Percentiles rank a stretch among this genome's conserved stretches.
Conservation (phyloP, 37 sponge, comb jelly and placozoan species). For the Amphimedon queenslandica region DNA sequence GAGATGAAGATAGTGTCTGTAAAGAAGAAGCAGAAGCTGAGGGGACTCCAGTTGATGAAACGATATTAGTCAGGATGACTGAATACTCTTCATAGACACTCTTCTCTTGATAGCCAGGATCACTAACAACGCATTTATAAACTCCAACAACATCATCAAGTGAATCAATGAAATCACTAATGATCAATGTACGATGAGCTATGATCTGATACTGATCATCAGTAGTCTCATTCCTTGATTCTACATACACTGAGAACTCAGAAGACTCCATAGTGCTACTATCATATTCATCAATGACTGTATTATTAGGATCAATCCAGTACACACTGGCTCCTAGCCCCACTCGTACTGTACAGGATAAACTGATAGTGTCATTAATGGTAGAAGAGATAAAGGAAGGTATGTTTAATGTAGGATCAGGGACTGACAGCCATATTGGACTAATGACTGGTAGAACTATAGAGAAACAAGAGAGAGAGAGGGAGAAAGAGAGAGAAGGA, state of each 20-base stretch:
- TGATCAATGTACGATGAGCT: neutral
- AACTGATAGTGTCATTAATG: neutral
- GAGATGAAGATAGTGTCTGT: neutral
- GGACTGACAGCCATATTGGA: no score
- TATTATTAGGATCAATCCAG: neutral
- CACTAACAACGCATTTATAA: constrained; percentile 2
- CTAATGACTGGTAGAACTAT: no score
- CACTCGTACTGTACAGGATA: neutral
- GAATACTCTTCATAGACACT: neutral
- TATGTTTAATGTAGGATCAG: no score
- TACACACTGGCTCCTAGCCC: constrained; percentile 1
- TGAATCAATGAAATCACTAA: neutral
- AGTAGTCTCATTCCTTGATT: neutral
- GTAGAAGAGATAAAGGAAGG: no score
- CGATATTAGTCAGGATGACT: no score
- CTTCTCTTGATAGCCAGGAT: neutral
- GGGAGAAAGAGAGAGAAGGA: no score
- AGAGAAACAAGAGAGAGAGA: no score
- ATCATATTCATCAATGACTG: neutral
- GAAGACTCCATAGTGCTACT: neutral
- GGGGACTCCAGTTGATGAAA: neutral
- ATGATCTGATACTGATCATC: neutral
- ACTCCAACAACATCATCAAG: neutral
- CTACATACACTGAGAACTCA: neutral
- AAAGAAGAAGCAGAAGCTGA: neutral